Base-by-base conservation (phyloP, 2,797 vertebrate species). In the Enteromius viviparus region DNA sequence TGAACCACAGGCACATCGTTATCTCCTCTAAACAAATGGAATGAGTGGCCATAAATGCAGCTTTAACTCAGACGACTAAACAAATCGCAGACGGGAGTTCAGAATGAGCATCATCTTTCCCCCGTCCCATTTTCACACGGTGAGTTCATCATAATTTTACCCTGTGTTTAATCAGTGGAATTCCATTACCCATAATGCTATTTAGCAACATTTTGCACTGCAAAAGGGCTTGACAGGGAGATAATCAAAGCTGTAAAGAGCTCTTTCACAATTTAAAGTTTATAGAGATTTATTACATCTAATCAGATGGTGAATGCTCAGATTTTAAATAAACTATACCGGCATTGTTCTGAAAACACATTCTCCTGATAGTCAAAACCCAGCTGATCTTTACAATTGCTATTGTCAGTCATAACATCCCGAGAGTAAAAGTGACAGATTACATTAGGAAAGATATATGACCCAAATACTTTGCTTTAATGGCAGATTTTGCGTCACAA, bases 101-200 rank as follows among this genome's bases (percentile, higher is more conserved):
- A 47, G 53, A 40, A 60, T 8, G 81, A 83, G 64, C 14, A 49
- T 71, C 62, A 71, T 77, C 42, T 69, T 78, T 77, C 65, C 47
- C 34, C 62, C 29, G 21, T 78, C 42, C 65, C 51, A 62, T 83
- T 78, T 83, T 78, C 75, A 21, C 53, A 49, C 37, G 1, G 66
- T 21, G 53, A 69, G 49, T 83, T 83, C 65, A 77, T 83, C 82
- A 83, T 83, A 78, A 77, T 83, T 77, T 70, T 51, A 71, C 53
- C 64, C 72, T 53, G 23, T 78, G 74, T 78, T 83, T 77, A 83
- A 83, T 77, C 82, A 62, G 82, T 49, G 75, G 42, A 29, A 83
- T 83, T 78, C 53, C 82, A 78, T 78, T 78, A 83, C 65, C 51
- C 51, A 60, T 83, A 21, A 78, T 83, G 82, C 53, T 40, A 49